Base-by-base conservation (phyloP, 2,113 vertebrate genomes). In the Cryptoleucopteryx plumbea region DNA sequence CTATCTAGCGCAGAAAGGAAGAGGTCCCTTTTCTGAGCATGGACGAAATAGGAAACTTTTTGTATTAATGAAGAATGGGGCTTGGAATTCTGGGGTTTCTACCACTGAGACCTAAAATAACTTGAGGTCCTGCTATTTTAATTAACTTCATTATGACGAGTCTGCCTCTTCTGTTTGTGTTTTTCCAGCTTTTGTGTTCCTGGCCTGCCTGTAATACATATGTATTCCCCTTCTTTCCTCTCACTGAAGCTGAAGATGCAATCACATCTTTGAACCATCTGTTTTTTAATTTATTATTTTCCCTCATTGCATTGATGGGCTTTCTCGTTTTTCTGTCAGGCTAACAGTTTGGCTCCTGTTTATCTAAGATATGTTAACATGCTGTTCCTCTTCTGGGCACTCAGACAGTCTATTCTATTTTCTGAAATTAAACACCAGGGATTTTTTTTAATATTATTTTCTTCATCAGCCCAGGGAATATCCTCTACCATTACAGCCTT, bases 121-220 rank as follows among this genome's bases (percentile, higher is more conserved):
- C 78, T 77, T 62, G 65, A 96, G 93, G 40, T 95, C 92, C 96
- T 96, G 82, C 82, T 97, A 82, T 96, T 97, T 96, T 96, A 98
- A 98, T 98, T 97, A 98, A 97, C 90, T 96, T 83, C 62, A 93
- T 88, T 91, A 68, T 73, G 90, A 97, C 4, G 16, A 97, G 71
- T 47, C 84, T 95, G 88, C 81, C 56, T 87, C 89, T 77, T 95
- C 85, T 63, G 77, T 61, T 53, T 3, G 4, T n/a, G 81, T 82
- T 91, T 95, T 90, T 67, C 93, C 95, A 96, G 89, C 78, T 94
- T 94, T 95, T 96, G 94, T 97, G 70, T 93, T 94, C 73, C 86
- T 85, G 74, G 80, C 48, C 71, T 96, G 93, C 88, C 62, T 94
- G 86, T 82, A 90, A 82, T 89, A 86, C 90, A 88, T 91, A 68